phyloP scores from a whole-genome alignment of 2,797 vertebrate genomes.

The Gymnopithys bicolor region DNA sequence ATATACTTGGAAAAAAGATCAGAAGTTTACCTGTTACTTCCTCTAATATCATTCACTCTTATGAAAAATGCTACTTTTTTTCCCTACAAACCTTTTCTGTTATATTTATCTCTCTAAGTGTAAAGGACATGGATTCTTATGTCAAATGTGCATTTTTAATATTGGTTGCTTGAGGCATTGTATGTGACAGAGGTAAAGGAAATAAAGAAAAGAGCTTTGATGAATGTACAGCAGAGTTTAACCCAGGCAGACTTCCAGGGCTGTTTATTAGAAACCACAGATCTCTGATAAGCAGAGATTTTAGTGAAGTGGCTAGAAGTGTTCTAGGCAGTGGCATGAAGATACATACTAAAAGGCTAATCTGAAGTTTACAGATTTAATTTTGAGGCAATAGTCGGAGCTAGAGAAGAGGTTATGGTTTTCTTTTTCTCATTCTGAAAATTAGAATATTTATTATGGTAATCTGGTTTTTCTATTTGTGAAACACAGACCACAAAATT shows the following conservation, averaged over 20 bases:
- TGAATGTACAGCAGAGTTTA: background rate
- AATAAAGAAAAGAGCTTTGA: slow-evolving; percentile 14
- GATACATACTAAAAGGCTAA: background rate
- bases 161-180: background rate
- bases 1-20: background rate
- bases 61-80: background rate
- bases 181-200: background rate
- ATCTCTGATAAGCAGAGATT: background rate
- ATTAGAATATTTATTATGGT: background rate
- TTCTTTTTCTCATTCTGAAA: background rate
- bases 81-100: background rate
- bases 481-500: background rate
- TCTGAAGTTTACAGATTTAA: background rate
- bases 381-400: background rate
- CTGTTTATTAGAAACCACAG: background rate
- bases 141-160: background rate
- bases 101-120: background rate
- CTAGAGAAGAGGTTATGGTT: background rate
- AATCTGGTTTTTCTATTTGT: background rate
- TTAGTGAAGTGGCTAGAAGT: background rate
- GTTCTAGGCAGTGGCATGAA: background rate
- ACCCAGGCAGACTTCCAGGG: background rate
- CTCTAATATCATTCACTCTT: background rate
- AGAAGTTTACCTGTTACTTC: background rate
- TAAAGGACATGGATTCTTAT: background rate